These are phyloP conservation scores for Bettongia penicillata DNA, from an alignment of 2,113 vertebrate species.

Conservation along the genomic window DNA sequence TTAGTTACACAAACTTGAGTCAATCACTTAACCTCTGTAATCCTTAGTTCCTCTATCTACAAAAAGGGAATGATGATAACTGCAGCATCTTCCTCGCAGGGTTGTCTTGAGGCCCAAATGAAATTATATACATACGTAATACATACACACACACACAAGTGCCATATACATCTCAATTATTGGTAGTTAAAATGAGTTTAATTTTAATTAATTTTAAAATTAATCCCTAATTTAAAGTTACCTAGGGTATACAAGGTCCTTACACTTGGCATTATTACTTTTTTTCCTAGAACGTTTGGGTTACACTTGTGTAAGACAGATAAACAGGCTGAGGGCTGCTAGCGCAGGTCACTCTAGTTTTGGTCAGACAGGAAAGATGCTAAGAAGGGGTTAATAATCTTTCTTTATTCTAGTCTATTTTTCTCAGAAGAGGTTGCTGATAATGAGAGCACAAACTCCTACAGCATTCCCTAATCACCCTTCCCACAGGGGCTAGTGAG, in stretches of 20 bases:
- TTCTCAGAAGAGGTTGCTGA: too few relatives aligned
- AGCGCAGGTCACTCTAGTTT: too few relatives aligned
- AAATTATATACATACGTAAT: too few relatives aligned
- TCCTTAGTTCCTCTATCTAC: not conserved
- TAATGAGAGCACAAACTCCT: too few relatives aligned
- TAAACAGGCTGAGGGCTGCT: too few relatives aligned
- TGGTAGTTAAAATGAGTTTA: conserved; percentile 56
- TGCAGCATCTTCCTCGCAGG: not conserved
- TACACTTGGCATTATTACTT: conserved; percentile 36
- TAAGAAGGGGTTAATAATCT: too few relatives aligned
- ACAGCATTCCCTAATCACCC: too few relatives aligned
- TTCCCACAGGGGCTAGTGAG: too few relatives aligned
- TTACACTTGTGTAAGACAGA: conserved; percentile 10
- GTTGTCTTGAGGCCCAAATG: not conserved
- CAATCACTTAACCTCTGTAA: not conserved
- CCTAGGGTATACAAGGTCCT: conserved; percentile 16
- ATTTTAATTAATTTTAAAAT: conserved; percentile 9
- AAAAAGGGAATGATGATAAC: not conserved
- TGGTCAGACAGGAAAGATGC: too few relatives aligned
- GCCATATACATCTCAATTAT: not conserved
- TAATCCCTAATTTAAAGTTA: not conserved
- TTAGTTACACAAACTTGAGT: not conserved
- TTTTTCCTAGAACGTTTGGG: conserved; percentile 35
- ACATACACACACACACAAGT: not conserved
- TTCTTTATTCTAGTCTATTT: too few relatives aligned